Percentiles rank a stretch among this genome's conserved stretches.
These are phyloP conservation scores for Drosophila koepferae DNA, from an alignment of 2,888 invertebrate genomes.

Conservation along the genomic window DNA sequence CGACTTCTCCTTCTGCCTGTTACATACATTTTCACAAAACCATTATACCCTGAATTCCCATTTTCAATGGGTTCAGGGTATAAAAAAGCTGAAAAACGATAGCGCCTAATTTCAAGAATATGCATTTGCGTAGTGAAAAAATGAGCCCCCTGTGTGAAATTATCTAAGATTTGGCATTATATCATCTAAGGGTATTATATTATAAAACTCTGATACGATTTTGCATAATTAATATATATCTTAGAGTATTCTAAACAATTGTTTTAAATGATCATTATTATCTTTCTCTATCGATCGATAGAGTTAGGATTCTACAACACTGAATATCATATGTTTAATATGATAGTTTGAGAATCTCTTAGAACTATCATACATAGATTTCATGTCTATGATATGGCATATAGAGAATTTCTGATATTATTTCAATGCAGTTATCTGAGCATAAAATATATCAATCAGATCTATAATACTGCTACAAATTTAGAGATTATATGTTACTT, in stretches of 20 bases:
- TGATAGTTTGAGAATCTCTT: background rate
- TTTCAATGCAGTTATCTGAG: background rate
- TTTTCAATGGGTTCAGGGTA: no score
- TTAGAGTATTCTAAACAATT: no score
- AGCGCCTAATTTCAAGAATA: conserved; percentile 46
- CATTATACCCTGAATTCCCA: no score
- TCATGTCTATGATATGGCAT: background rate
- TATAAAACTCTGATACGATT: background rate
- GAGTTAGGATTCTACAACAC: no score
- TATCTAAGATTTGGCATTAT: conserved; percentile 1
- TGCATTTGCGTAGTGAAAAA: conserved; percentile 18
- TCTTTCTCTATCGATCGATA: background rate
- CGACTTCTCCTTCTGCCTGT: no score
- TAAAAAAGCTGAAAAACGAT: conserved; percentile 4
- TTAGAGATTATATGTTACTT: background rate
- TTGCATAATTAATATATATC: background rate
- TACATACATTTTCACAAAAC: no score
- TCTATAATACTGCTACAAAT: background rate
- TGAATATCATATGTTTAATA: background rate
- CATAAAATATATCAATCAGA: background rate
- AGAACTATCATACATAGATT: background rate
- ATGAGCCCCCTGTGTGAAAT: conserved; percentile 30
- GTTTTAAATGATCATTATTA: background rate
- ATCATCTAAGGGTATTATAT: background rate
- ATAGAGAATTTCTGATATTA: background rate